These are phyloP conservation scores for Clamator glandarius DNA, from an alignment of 2,797 vertebrate species.

Conservation along the genomic window DNA sequence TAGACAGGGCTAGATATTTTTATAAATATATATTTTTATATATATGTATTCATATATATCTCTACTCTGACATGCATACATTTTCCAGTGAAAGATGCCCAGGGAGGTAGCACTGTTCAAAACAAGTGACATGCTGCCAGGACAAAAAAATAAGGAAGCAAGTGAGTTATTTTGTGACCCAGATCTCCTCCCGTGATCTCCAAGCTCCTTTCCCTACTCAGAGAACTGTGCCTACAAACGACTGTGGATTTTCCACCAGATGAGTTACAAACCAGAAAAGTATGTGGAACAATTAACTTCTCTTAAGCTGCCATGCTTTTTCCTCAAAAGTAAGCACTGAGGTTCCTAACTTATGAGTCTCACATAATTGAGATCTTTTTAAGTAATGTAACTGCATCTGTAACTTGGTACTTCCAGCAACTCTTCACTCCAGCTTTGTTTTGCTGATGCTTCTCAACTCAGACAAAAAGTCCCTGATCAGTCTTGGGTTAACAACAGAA, in stretches of 20 bases:
- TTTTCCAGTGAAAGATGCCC: neutral
- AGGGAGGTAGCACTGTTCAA: neutral
- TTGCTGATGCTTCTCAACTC: neutral
- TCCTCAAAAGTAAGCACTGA: constrained; percentile 27
- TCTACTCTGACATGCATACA: neutral
- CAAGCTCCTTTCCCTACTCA: neutral
- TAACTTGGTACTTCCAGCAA: constrained; percentile 15
- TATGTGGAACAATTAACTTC: neutral
- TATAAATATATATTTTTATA: neutral
- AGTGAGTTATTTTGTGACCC: neutral
- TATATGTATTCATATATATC: too few relatives aligned
- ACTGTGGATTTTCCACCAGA: neutral
- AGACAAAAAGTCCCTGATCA: neutral
- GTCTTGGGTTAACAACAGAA: neutral
- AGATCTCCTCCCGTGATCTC: neutral
- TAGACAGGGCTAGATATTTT: neutral
- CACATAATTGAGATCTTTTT: neutral
- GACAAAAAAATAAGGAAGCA: neutral
- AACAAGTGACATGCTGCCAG: neutral
- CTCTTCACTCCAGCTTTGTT: neutral
- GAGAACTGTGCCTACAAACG: neutral
- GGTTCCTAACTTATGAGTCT: neutral
- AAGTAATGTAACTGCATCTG: constrained; percentile 1
- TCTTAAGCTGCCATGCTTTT: neutral
- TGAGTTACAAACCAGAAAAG: neutral